A percentile compares a stretch with the other conserved stretches of the same genome.
Evolutionary conservation across 1,140 invertebrate species (phyloP).

Genomic region (Drosophila subpulchrella): DNA sequence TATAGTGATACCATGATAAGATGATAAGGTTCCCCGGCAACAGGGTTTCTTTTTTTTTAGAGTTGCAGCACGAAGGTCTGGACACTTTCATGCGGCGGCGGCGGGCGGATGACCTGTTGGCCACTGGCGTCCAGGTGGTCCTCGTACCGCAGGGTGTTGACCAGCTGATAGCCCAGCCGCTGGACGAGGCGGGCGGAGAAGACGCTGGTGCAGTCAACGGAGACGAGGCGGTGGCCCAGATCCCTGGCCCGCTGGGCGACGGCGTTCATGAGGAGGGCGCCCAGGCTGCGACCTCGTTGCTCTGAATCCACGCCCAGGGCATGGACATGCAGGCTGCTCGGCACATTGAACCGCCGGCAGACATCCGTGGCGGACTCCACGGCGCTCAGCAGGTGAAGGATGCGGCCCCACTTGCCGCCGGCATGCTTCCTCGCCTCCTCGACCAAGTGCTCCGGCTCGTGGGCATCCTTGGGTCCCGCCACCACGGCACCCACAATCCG

Average conservation of each 20-base stretch:
- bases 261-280: slow-evolving; percentile 41
- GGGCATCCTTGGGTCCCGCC: slow-evolving; percentile 51
- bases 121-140: slow-evolving; percentile 53
- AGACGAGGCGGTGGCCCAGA: slow-evolving; percentile 49
- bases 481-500: slow-evolving; percentile 58
- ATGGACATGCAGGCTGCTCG: slow-evolving; percentile 50
- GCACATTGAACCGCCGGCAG: slow-evolving; percentile 36
- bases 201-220: slow-evolving; percentile 64
- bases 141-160: slow-evolving; percentile 42
- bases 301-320: slow-evolving; percentile 53
- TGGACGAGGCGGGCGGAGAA: slow-evolving; percentile 56
- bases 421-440: slow-evolving; percentile 11
- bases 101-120: slow-evolving; percentile 49
- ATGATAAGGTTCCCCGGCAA: neutral
- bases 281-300: slow-evolving; percentile 49
- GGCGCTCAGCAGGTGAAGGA: slow-evolving; percentile 41
- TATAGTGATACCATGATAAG: neutral
- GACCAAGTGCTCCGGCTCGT: slow-evolving; percentile 8
- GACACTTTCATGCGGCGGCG: slow-evolving; percentile 58
- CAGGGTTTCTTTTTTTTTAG: neutral
- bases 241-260: slow-evolving; percentile 21
- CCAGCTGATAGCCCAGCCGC: slow-evolving; percentile 50
- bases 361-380: slow-evolving; percentile 49
- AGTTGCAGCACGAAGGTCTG: slow-evolving; percentile 57
- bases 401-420: slow-evolving; percentile 64